Conservation (phyloP, 1,140 invertebrate genomes). For the Aradophagus sp. region DNA sequence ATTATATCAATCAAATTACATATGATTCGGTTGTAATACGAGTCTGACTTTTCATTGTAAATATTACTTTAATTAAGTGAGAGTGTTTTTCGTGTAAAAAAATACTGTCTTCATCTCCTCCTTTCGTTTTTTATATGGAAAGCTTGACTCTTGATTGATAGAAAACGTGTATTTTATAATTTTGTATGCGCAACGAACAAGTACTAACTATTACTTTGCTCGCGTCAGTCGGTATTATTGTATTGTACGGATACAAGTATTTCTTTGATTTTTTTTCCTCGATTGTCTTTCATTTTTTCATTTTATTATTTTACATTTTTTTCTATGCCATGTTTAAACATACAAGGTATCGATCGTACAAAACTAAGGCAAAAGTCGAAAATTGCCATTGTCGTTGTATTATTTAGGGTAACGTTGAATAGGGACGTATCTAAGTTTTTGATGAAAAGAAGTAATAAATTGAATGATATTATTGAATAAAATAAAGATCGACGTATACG, state of each 20-base stretch:
- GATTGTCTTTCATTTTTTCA: conserved; percentile 14
- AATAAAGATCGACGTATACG: conserved; percentile 30
- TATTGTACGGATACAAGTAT: no score
- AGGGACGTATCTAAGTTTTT: conserved; percentile 2
- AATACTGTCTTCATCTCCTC: no score
- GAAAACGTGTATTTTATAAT: not conserved
- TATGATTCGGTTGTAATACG: no score
- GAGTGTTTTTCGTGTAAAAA: no score
- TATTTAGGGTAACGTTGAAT: conserved; percentile 22
- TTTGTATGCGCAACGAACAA: conserved; percentile 5
- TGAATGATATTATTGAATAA: not conserved
- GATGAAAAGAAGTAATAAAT: not conserved
- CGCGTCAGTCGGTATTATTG: no score
- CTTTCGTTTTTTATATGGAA: no score
- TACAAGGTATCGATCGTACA: conserved; percentile 53
- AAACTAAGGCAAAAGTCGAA: conserved; percentile 20
- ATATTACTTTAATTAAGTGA: no score
- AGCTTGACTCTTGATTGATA: no score
- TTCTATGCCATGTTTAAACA: conserved; percentile 20
- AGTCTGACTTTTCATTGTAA: no score
- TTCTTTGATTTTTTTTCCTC: no score
- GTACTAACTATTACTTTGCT: conserved; percentile 14
- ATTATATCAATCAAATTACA: no score
- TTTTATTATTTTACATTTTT: conserved; percentile 17
- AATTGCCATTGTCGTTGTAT: conserved; percentile 26